Conservation (phyloP, 2,797 vertebrate genomes). For the Stomatorhinus walkeri region DNA sequence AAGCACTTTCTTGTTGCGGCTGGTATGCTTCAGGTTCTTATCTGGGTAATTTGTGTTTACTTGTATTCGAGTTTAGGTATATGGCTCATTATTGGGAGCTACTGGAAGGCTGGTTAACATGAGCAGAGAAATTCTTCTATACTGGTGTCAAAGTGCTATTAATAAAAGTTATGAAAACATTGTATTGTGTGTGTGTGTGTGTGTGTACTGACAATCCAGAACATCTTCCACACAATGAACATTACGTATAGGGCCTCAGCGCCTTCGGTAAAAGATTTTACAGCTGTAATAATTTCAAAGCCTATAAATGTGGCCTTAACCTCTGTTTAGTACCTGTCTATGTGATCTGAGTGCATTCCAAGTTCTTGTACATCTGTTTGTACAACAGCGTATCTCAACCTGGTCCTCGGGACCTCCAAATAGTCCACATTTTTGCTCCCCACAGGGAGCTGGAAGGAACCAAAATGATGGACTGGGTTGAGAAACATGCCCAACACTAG, state of each 20-base stretch:
- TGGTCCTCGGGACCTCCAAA: neutral
- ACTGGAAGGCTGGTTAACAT: constrained; percentile 18
- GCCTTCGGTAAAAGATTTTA: neutral
- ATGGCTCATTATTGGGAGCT: constrained; percentile 52
- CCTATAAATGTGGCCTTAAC: neutral
- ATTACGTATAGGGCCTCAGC: neutral
- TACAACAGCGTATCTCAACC: neutral
- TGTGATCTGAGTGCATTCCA: neutral
- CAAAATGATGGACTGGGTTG: neutral
- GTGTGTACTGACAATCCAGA: neutral
- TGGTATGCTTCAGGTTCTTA: constrained; percentile 34
- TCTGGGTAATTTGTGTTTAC: constrained; percentile 47
- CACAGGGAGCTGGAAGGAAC: neutral
- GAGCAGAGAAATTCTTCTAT: constrained; percentile 43
- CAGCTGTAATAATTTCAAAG: neutral
- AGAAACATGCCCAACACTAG: neutral
- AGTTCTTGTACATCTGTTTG: neutral
- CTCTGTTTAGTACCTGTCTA: neutral
- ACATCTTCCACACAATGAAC: neutral
- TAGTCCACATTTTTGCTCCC: neutral
- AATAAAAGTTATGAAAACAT: constrained; percentile 57
- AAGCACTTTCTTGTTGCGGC: constrained; percentile 28
- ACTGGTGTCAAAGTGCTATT: constrained; percentile 68
- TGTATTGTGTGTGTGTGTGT: constrained; percentile 31
- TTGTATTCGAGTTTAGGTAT: constrained; percentile 53